Conservation (phyloP, 2,888 invertebrate species). For the Dorcus hopei region DNA sequence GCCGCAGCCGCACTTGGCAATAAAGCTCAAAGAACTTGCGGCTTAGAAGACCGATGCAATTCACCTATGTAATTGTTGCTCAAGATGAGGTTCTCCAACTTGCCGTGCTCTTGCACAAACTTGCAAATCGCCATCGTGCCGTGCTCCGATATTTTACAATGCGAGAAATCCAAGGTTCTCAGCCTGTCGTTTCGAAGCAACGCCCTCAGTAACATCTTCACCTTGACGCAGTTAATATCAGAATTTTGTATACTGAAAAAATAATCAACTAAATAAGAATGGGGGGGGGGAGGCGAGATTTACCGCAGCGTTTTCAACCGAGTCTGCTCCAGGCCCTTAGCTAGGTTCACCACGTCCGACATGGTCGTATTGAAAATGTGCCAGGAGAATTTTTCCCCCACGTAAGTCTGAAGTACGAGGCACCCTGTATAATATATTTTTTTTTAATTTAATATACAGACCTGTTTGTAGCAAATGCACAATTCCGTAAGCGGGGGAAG, state of each 20-base stretch:
- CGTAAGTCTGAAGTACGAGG: constrained; percentile 31
- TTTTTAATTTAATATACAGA: constrained; percentile 14
- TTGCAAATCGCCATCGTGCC: constrained; percentile 38
- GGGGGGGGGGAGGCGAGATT: not conserved
- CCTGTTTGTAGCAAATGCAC: constrained; percentile 42
- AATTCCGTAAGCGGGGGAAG: constrained; percentile 39
- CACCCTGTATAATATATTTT: not conserved
- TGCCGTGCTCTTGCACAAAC: constrained; percentile 30
- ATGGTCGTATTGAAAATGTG: constrained; percentile 33
- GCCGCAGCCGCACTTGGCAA: too few relatives aligned
- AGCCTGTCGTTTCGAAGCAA: constrained; percentile 35
- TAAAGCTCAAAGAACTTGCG: too few relatives aligned
- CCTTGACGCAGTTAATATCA: constrained; percentile 39
- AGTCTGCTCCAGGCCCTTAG: constrained; percentile 38
- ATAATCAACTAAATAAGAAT: not conserved
- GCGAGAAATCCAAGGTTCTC: constrained; percentile 40
- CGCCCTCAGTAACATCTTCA: constrained; percentile 34
- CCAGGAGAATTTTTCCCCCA: constrained; percentile 41
- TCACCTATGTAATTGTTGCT: constrained; percentile 40
- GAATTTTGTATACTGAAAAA: constrained; percentile 39
- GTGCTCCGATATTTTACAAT: constrained; percentile 40
- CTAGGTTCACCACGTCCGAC: constrained; percentile 36
- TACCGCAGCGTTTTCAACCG: constrained; percentile 36
- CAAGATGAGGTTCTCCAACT: constrained; percentile 33
- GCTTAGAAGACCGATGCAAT: too few relatives aligned